These are phyloP conservation scores for Neomicropteryx cornuta DNA, from an alignment of 1,140 invertebrate genomes.

Conservation along the genomic window DNA sequence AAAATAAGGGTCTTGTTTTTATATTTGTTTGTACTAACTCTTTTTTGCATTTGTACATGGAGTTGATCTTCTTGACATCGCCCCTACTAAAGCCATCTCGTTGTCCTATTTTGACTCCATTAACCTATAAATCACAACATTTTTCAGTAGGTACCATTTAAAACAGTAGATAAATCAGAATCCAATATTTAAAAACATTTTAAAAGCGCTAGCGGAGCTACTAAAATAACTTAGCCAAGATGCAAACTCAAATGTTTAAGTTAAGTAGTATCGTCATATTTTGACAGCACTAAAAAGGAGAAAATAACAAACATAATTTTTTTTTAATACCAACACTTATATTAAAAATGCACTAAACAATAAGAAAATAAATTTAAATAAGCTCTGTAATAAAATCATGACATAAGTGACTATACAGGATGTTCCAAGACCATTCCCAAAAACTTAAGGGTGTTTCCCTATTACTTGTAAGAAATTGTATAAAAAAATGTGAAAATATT, in stretches of 20 bases:
- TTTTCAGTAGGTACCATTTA: neutral
- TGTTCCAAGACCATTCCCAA: too few relatives aligned
- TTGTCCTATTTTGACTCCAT: constrained; percentile 45
- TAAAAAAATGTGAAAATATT: too few relatives aligned
- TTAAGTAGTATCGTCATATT: too few relatives aligned
- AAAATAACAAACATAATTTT: too few relatives aligned
- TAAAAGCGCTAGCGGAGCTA: neutral
- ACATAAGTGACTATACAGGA: too few relatives aligned
- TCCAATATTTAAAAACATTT: neutral
- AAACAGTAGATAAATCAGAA: neutral
- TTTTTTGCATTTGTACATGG: constrained; percentile 63
- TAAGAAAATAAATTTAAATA: too few relatives aligned
- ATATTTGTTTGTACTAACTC: constrained; percentile 22
- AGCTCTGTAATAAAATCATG: too few relatives aligned
- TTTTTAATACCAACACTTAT: too few relatives aligned
- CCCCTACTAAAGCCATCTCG: constrained; percentile 57
- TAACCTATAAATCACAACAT: constrained; percentile 15
- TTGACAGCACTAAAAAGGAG: too few relatives aligned
- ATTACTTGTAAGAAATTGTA: too few relatives aligned
- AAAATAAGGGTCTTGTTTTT: constrained; percentile 1
- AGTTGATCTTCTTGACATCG: constrained; percentile 62
- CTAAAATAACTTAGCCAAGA: neutral
- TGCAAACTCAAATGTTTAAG: neutral
- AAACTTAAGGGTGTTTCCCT: too few relatives aligned
- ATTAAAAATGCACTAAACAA: too few relatives aligned